Evolutionary conservation across 1,140 invertebrate genomes (phyloP), one percentile per base, ranked within the genome.

Genomic region (Ips typographus): DNA sequence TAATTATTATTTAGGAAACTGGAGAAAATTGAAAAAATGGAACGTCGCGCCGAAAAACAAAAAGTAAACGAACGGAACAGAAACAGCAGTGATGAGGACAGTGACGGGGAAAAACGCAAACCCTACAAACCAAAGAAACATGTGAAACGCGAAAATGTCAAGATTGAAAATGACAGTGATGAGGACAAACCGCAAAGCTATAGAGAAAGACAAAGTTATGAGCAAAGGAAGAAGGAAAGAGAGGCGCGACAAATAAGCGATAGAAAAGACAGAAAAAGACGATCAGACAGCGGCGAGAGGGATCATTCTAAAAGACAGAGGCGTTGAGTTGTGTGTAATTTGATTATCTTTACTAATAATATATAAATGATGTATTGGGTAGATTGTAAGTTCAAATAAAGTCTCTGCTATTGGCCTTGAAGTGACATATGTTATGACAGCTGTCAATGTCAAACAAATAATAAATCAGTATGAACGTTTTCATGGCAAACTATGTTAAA

Each of bases 21-120:
- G 40, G 87, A 92, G 71, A 91, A 91, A 81, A 81, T 94, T 42
- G 90, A 94, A 73, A 89, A 84, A 63, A 80, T 79, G 76, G 81
- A 81, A 77, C 77, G 71, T 71, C 81, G 74, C 72, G 87, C 63
- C 22, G 65, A 66, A 38, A 59, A 71, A 41, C 49, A 71, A 56
- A 71, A 67, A 42, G 58, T 55, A 36, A 66, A 71, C 53, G 62
- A 67, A 39, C 63, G 47, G 5, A 64, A 62, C 53, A 3, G 36
- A 1, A 58, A 63, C 40, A 69, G 59, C 51, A 69, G 67, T 56
- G 67, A 69, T 8, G 67, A 69, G n/a, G 59, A 56, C 2, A 69
- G 67, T 55, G 67, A 69, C 22, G 52, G 63, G 7, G 59, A 63
- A 36, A 66, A 42, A 37, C 5, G 7, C 6, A 56, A 65, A 41